Percentiles rank a stretch among this genome's conserved stretches.
These are phyloP conservation scores for Acleris emargana DNA, from an alignment of 2,888 invertebrate species.

Conservation along the genomic window DNA sequence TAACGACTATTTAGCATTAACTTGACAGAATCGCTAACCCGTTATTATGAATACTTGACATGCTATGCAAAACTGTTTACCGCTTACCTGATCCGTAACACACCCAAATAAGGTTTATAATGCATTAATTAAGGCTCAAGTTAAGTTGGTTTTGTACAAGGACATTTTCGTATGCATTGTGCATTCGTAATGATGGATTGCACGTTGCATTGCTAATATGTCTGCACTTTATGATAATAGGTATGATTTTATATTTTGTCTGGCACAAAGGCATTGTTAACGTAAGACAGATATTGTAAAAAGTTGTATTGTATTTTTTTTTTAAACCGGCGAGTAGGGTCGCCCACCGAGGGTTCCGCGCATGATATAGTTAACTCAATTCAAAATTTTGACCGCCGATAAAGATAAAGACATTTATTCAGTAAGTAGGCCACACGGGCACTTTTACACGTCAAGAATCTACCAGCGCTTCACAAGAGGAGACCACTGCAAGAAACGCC, in stretches of 20 bases:
- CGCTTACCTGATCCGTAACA: background rate
- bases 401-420: too few species aligned
- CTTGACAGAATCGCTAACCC: constrained; percentile 43
- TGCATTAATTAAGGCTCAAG: constrained; percentile 17
- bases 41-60: constrained; percentile 50
- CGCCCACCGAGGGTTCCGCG: too few species aligned
- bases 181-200: constrained; percentile 66
- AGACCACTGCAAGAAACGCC: too few species aligned
- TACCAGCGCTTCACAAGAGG: too few species aligned
- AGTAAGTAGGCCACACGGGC: too few species aligned
- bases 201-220: constrained; percentile 62
- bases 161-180: constrained; percentile 58
- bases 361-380: too few species aligned
- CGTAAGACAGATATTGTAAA: too few species aligned
- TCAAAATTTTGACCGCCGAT: too few species aligned
- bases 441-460: too few species aligned
- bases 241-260: constrained; percentile 40
- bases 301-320: too few species aligned
- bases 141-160: constrained; percentile 45
- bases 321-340: too few species aligned
- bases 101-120: background rate
- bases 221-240: constrained; percentile 44
- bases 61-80: constrained; percentile 40
- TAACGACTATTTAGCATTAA: constrained; percentile 34
- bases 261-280: constrained; percentile 26